These are phyloP conservation scores for Eriosoma lanigerum DNA, from an alignment of 1,140 invertebrate species.

Conservation along the genomic window DNA sequence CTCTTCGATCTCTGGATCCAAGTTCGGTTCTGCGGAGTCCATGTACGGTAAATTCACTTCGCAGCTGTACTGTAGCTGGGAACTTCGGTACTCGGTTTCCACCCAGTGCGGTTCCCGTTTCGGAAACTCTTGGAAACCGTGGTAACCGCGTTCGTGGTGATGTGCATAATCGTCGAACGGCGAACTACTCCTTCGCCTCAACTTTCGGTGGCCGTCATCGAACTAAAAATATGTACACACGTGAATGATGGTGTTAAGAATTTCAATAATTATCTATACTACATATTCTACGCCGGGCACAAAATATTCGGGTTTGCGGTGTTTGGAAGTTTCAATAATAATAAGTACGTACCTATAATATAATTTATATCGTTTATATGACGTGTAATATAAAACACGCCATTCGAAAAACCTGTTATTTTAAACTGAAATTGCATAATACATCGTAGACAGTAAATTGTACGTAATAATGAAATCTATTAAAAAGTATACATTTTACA, in stretches of 20 bases:
- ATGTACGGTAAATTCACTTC: constrained; percentile 42
- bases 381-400: too few species aligned
- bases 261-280: too few species aligned
- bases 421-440: background rate
- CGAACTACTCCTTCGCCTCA: constrained; percentile 49
- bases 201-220: constrained; percentile 42
- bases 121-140: constrained; percentile 38
- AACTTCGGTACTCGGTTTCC: constrained; percentile 33
- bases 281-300: too few species aligned
- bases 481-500: too few species aligned
- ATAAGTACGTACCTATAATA: too few species aligned
- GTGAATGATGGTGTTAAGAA: too few species aligned
- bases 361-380: background rate
- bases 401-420: too few species aligned
- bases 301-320: too few species aligned
- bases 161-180: constrained; percentile 37
- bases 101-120: constrained; percentile 44
- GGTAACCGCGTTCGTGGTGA: constrained; percentile 41
- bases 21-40: constrained; percentile 37
- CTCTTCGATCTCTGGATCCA: constrained; percentile 31
- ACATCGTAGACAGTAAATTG: background rate
- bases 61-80: constrained; percentile 31
- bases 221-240: constrained; percentile 27
- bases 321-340: too few species aligned
- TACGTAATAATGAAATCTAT: background rate